Base-by-base conservation (phyloP, 2,888 invertebrate genomes). In the Pseudococcus jackbeardsleyi region DNA sequence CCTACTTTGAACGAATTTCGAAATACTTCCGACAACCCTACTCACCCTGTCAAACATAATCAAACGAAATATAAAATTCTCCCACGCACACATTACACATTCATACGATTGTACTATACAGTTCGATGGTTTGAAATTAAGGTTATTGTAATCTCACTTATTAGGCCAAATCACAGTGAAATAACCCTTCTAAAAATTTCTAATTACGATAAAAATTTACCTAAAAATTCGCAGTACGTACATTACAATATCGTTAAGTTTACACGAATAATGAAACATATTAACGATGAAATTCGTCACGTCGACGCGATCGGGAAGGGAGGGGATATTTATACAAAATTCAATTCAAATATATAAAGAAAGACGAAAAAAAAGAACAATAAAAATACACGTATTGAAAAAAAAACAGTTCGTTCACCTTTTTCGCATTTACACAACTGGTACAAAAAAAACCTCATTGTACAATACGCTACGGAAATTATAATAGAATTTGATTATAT, bases 321-420 rank as follows among this genome's bases (percentile, higher is more conserved):
- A 11, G 9, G 8, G 12, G 12, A 46, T 46, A 59, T 64, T 19
- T 64, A 64, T 64, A 64, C 64, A 64, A 50, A 64, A 64, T 64
- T 33, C 26, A 33, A 64, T 64, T 64, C 22, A 64, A 64, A 64
- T 64, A 64, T 64, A 33, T 33, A 33, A 64, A 64, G 64, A 64
- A 64, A 64, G 64, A 64, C 64, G 64, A 64, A 64, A 33, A 64
- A 33, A 64, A 64, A 50, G 64, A 64, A 22, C 11, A 64, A 64
- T 64, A 64, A 64, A 59, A 64, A 64, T 64, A 64, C 22, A 64
- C 64, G 19, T 64, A 33, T 33, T 33, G 26, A 33, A 22, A 64
- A 64, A 64, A 64, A 22, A 22, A 5, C 0, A 64, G 50, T 50
- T 64, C 64, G 22, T 64, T 64, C 64, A 64, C 19, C 64, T 50